Conservation (phyloP, 2,888 invertebrate species). For the Ariolimax columbianus region DNA sequence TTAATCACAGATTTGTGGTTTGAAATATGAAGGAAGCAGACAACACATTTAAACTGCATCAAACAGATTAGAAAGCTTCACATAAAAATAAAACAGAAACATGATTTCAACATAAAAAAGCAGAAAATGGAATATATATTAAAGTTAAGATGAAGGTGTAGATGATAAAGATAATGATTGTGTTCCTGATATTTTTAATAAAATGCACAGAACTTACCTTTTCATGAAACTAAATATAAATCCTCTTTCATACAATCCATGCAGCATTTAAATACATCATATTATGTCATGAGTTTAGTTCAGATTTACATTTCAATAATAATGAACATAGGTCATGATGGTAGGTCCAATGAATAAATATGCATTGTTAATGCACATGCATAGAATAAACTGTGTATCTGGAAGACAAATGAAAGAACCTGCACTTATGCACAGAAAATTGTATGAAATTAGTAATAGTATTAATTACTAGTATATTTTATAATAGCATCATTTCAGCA, state of each 20-base stretch:
- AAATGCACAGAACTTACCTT: slow-evolving; percentile 10
- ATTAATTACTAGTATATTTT: background rate
- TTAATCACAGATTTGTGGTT: too few species aligned
- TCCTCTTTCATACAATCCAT: slow-evolving; percentile 16
- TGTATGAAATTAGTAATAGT: background rate
- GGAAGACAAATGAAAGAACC: background rate
- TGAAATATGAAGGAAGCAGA: too few species aligned
- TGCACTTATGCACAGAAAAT: background rate
- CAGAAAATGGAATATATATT: too few species aligned
- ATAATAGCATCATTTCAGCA: background rate
- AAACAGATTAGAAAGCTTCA: too few species aligned
- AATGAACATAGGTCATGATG: background rate
- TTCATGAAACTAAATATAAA: slow-evolving; percentile 12
- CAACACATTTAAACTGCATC: too few species aligned
- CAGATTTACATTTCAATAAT: background rate
- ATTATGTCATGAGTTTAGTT: slow-evolving; percentile 4
- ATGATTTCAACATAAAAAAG: too few species aligned
- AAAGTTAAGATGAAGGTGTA: too few species aligned
- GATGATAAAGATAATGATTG: too few species aligned
- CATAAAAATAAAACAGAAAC: too few species aligned
- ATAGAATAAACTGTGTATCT: background rate
- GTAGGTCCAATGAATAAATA: background rate
- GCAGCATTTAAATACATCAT: slow-evolving; percentile 20
- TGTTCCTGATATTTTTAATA: too few species aligned
- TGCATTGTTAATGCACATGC: background rate